Base-by-base conservation (phyloP, 2,888 invertebrate species). In the Agelastica alni region DNA sequence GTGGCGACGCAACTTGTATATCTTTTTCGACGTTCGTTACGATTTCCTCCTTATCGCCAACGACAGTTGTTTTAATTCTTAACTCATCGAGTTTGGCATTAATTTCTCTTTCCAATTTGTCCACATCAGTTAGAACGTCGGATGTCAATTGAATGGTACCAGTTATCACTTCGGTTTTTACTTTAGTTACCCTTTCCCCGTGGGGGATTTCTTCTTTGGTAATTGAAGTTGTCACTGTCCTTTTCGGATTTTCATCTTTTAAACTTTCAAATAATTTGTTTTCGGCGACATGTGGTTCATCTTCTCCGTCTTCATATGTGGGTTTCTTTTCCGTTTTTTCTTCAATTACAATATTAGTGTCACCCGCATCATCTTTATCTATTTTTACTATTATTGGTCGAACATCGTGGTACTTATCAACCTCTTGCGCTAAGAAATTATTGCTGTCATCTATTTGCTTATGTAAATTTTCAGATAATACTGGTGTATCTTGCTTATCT, bases 111-210 rank as follows among this genome's bases (percentile, higher is more conserved):
- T 62, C 62, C 9, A 60, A 26, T 34, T 53, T 54, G 1, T 45
- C 31, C 14, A 62, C 13, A 26, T 62, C 62, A 16, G 49, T 17
- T 5, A 58, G 20, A 4, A 52, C 41, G 17, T 46, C 36, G 3
- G 57, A 46, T 17, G 39, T 53, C 26, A 61, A 32, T 17, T 58
- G 51, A 5, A 54, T 51, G 3, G 53, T 58, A 7, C 49, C 54
- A 3, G 37, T 58, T 13, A 65, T 46, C 1, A 62, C 44, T 53
- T 67, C 64, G 16, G 59, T 61, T 18, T 57, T 62, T 13, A 64
- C 55, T 36, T 52, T 63, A 5, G 58, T 51, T 2, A 53, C 34
- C 55, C 62, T 59, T 41, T 63, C 61, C 12, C 62, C 60, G 32
- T 48, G 34, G 12, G 62, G 59, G 7, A 56, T 53, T 7, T 26